Conservation (phyloP, 2,888 invertebrate genomes). For the Oscheius sp. region DNA sequence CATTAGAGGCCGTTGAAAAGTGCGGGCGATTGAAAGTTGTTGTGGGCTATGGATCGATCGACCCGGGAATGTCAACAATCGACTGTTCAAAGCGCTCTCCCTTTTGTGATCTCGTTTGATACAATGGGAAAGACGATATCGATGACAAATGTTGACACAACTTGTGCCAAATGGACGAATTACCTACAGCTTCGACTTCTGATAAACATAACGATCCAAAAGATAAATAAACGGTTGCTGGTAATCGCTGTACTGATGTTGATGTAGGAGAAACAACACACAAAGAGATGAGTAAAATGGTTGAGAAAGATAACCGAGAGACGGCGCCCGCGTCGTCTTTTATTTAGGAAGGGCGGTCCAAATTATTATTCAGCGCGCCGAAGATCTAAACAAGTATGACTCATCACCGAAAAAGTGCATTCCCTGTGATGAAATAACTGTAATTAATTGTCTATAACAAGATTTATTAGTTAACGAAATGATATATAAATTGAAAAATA, state of each 20-base stretch:
- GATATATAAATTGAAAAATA: neutral
- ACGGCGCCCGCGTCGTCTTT: neutral
- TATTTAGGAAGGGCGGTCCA: slow-evolving; percentile 19
- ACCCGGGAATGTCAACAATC: slow-evolving; percentile 1
- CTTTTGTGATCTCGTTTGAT: too few species aligned
- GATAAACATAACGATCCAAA: too few species aligned
- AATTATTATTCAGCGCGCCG: slow-evolving; percentile 20
- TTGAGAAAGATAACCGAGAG: neutral
- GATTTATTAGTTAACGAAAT: slow-evolving; percentile 13
- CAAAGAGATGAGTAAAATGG: too few species aligned
- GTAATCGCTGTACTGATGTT: too few species aligned
- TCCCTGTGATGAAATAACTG: too few species aligned
- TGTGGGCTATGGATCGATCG: slow-evolving; percentile 6
- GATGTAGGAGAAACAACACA: neutral
- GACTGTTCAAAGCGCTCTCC: neutral
- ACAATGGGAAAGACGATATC: too few species aligned
- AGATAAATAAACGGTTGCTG: too few species aligned
- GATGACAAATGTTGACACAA: too few species aligned
- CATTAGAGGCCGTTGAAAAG: neutral
- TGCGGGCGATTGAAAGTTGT: slow-evolving; percentile 5
- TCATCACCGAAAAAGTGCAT: slow-evolving; percentile 15
- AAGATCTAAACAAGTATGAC: slow-evolving; percentile 27
- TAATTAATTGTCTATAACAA: neutral
- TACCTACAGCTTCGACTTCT: too few species aligned
- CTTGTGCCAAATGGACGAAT: too few species aligned